Percentiles rank a stretch among this genome's conserved stretches.
Conservation (phyloP, 2,888 invertebrate genomes). For the Maniola hyperantus region DNA sequence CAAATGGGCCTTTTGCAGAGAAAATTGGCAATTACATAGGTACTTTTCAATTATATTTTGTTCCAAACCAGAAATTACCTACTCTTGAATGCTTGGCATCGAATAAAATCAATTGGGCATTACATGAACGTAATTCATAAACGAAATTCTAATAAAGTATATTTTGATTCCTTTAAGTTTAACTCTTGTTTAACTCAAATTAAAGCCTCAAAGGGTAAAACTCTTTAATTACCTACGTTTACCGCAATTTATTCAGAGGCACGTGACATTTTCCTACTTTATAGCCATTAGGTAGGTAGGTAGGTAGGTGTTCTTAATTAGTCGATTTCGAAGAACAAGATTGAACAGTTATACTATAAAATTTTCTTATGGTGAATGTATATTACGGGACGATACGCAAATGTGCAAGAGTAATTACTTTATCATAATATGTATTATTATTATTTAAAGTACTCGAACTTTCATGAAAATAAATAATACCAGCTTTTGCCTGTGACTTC, state of each 20-base stretch:
- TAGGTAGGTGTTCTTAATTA: neutral
- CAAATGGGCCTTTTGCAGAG: neutral
- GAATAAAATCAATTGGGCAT: slow-evolving; percentile 30
- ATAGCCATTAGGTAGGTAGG: slow-evolving; percentile 16
- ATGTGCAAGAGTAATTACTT: no score
- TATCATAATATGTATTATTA: no score
- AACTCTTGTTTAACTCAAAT: slow-evolving; percentile 43
- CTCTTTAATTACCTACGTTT: slow-evolving; percentile 70
- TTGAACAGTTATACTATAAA: no score
- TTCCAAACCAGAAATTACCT: neutral
- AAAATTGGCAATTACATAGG: neutral
- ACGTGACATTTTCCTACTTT: slow-evolving; percentile 51
- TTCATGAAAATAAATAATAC: no score
- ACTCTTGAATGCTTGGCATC: slow-evolving; percentile 1
- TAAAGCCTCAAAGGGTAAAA: slow-evolving; percentile 37
- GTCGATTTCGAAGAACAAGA: no score
- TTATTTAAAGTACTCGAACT: no score
- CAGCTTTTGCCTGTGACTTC: no score
- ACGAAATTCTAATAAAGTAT: slow-evolving; percentile 29
- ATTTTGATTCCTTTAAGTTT: slow-evolving; percentile 43
- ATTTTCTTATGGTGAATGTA: no score
- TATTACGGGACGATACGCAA: no score
- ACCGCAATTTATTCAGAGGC: slow-evolving; percentile 63
- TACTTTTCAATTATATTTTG: neutral
- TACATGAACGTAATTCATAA: slow-evolving; percentile 26